A percentile compares a stretch with the other conserved stretches of the same genome.
These are phyloP conservation scores for Cyaniris semiargus DNA, from an alignment of 2,888 invertebrate species.

Conservation along the genomic window DNA sequence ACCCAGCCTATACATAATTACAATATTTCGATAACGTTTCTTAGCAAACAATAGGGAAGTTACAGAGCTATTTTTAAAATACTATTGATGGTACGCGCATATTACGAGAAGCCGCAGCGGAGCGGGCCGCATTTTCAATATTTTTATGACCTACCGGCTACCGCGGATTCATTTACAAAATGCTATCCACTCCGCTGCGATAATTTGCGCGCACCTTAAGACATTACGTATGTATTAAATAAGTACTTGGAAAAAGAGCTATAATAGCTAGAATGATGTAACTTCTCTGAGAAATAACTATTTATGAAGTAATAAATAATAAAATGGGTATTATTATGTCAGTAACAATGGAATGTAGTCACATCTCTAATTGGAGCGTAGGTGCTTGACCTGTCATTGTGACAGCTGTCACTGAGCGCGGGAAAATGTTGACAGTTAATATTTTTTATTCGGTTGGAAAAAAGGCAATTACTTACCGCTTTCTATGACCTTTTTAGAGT, in stretches of 20 bases:
- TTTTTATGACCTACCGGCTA: too few species aligned
- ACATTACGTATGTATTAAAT: too few species aligned
- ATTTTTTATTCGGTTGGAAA: not conserved
- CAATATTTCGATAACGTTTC: not conserved
- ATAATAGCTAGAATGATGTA: too few species aligned
- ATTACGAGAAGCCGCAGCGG: not conserved
- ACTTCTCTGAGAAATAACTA: not conserved
- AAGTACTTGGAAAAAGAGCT: too few species aligned
- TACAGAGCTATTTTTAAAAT: not conserved
- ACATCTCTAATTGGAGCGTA: constrained; percentile 58
- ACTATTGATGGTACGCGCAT: not conserved
- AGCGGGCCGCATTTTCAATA: too few species aligned
- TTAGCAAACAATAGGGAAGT: not conserved
- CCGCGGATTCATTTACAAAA: too few species aligned
- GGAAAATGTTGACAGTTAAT: constrained; percentile 27
- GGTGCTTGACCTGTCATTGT: constrained; percentile 60
- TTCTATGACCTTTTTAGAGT: constrained; percentile 13
- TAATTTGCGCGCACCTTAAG: too few species aligned
- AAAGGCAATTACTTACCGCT: constrained; percentile 13
- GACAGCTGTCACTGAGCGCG: constrained; percentile 28
- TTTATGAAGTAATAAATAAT: constrained; percentile 2
- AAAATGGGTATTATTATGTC: not conserved
- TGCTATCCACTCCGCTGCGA: too few species aligned
- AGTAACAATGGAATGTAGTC: constrained; percentile 43
- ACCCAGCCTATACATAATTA: not conserved